phyloP scores from a whole-genome alignment of 1,140 invertebrate genomes.

The Laodelphax striatellus region DNA sequence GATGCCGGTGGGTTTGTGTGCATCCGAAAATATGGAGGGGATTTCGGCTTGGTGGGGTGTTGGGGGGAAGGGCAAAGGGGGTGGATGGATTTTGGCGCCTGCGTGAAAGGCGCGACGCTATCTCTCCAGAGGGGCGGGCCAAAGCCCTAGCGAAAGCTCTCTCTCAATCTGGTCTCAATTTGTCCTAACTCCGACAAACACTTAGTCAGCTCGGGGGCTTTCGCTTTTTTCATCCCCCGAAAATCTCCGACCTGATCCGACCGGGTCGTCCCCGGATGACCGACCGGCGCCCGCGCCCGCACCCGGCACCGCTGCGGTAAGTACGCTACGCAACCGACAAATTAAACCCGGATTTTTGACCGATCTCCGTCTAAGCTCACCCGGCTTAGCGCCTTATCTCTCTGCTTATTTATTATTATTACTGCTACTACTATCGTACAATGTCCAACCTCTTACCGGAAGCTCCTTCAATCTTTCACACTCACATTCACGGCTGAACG shows the following conservation, averaged over 20 bases:
- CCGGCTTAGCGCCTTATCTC: not conserved
- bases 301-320: not conserved
- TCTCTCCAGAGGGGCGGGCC: not conserved
- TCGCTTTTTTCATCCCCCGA: conserved; percentile 1
- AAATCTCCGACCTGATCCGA: not conserved
- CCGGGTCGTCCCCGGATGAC: not conserved
- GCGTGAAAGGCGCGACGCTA: not conserved
- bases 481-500: too few species aligned
- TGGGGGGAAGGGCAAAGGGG: not conserved
- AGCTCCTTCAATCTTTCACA: too few species aligned
- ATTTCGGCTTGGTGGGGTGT: not conserved
- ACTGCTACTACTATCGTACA: too few species aligned
- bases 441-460: too few species aligned
- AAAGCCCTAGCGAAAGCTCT: not conserved
- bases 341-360: not conserved
- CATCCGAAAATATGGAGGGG: not conserved
- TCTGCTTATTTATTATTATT: not conserved
- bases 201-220: conserved; percentile 1
- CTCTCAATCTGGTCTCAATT: conserved; percentile 1
- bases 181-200: conserved; percentile 2
- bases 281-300: not conserved
- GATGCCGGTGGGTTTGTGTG: not conserved
- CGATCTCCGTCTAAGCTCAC: not conserved
- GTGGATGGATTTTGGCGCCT: not conserved
- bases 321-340: not conserved